Evolutionary conservation across 2,888 invertebrate species (phyloP).

Genomic region (Campoletis raptor): DNA sequence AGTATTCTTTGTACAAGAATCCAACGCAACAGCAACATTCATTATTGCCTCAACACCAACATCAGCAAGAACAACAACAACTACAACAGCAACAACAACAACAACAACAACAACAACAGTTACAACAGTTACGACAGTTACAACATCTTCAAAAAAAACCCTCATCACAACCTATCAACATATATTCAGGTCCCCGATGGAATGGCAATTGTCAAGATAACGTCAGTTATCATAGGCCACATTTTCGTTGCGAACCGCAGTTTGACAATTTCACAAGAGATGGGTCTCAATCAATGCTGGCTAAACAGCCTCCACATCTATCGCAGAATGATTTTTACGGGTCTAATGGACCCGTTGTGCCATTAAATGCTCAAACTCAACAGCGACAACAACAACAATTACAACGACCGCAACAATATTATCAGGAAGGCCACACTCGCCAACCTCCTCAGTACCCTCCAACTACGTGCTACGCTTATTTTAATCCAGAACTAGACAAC

Average conservation of each 20-base stretch:
- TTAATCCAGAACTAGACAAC: slow-evolving; percentile 71
- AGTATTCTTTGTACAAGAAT: slow-evolving; percentile 74
- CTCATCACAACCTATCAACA: slow-evolving; percentile 63
- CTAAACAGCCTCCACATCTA: slow-evolving; percentile 73
- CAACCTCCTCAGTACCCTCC: slow-evolving; percentile 74
- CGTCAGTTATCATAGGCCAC: slow-evolving; percentile 67
- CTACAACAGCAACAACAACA: slow-evolving; percentile 54
- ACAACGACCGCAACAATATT: slow-evolving; percentile 62
- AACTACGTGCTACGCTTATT: slow-evolving; percentile 71
- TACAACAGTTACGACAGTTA: slow-evolving; percentile 52
- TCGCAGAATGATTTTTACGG: slow-evolving; percentile 73
- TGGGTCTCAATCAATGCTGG: slow-evolving; percentile 73
- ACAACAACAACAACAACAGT: slow-evolving; percentile 50
- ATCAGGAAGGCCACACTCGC: slow-evolving; percentile 46
- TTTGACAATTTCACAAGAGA: slow-evolving; percentile 73
- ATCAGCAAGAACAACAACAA: slow-evolving; percentile 60
- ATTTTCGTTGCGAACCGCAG: slow-evolving; percentile 70
- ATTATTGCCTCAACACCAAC: slow-evolving; percentile 46
- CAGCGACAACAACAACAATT: slow-evolving; percentile 62
- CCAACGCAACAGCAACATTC: slow-evolving; percentile 63
- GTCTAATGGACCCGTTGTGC: slow-evolving; percentile 13
- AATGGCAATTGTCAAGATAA: slow-evolving; percentile 68
- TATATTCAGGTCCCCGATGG: slow-evolving; percentile 73
- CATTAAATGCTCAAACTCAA: slow-evolving; percentile 56
- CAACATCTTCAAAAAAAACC: slow-evolving; percentile 40